Percentiles rank a stretch among this genome's conserved stretches.
phyloP scores from a whole-genome alignment of 2,888 invertebrate genomes.

The Shargacucullia verbasci region DNA sequence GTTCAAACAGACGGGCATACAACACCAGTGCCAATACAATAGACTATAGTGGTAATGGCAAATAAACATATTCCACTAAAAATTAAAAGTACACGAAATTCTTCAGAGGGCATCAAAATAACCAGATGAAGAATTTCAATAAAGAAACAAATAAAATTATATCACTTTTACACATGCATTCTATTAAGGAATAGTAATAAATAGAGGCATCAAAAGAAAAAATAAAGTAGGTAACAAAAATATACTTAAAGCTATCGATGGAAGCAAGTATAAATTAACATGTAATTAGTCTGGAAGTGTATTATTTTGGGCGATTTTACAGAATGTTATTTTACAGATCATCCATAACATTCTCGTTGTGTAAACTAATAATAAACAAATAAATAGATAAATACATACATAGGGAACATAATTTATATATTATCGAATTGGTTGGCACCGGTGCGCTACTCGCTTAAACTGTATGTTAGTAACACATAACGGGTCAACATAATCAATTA shows the following conservation, averaged over 20 bases:
- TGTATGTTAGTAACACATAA: conserved; percentile 79
- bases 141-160: conserved; percentile 64
- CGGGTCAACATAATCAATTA: conserved; percentile 69
- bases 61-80: conserved; percentile 78
- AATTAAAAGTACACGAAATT: conserved; percentile 65
- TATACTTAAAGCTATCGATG: conserved; percentile 80
- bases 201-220: conserved; percentile 73
- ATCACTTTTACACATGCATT: conserved; percentile 82
- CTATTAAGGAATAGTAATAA: conserved; percentile 75
- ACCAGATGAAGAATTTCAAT: conserved; percentile 69
- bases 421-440: conserved; percentile 76
- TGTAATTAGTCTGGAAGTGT: conserved; percentile 54
- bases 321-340: conserved; percentile 70
- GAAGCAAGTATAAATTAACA: conserved; percentile 76
- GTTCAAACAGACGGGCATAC: conserved; percentile 56
- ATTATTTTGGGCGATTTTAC: conserved; percentile 42
- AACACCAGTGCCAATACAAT: conserved; percentile 89
- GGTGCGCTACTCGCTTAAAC: conserved; percentile 71
- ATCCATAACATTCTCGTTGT: conserved; percentile 86
- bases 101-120: conserved; percentile 60
- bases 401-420: conserved; percentile 47
- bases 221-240: conserved; percentile 65
- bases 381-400: conserved; percentile 51
- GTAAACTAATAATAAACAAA: conserved; percentile 50
- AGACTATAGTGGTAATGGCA: conserved; percentile 87